A percentile compares a stretch with the other conserved stretches of the same genome.
Conservation (phyloP, 1,140 invertebrate species). For the Hylyphantes graminicola region DNA sequence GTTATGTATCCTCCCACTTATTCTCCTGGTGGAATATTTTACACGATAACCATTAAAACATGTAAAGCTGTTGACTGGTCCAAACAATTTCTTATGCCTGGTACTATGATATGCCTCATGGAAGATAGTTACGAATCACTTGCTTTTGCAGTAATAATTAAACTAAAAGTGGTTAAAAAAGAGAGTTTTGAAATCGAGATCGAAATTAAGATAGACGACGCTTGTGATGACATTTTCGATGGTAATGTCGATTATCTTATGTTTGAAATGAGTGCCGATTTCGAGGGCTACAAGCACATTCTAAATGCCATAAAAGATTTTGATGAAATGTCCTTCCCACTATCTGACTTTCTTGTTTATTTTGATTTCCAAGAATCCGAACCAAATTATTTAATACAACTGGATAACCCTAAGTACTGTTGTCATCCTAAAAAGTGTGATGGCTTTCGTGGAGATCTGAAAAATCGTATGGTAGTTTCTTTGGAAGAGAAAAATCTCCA, state of each 20-base stretch:
- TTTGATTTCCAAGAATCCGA: slow-evolving; percentile 40
- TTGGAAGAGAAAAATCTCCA: too few relatives aligned
- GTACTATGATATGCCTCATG: slow-evolving; percentile 78
- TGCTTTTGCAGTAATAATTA: slow-evolving; percentile 77
- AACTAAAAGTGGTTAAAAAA: slow-evolving; percentile 66
- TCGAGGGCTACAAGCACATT: slow-evolving; percentile 70
- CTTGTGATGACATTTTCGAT: slow-evolving; percentile 64
- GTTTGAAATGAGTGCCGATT: slow-evolving; percentile 70
- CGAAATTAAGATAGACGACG: slow-evolving; percentile 62
- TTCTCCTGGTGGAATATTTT: background rate
- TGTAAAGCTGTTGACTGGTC: slow-evolving; percentile 2
- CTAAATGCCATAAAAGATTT: slow-evolving; percentile 67
- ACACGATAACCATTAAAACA: background rate
- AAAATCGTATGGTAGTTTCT: too few relatives aligned
- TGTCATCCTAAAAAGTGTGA: slow-evolving; percentile 36
- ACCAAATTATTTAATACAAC: slow-evolving; percentile 20
- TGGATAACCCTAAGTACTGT: slow-evolving; percentile 12
- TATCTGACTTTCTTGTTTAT: slow-evolving; percentile 64
- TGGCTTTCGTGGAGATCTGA: too few relatives aligned
- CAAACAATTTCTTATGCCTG: slow-evolving; percentile 70
- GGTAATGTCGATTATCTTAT: slow-evolving; percentile 62
- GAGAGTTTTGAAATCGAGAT: background rate
- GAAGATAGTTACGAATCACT: slow-evolving; percentile 75
- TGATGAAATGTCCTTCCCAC: slow-evolving; percentile 65
- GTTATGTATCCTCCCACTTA: background rate